Evolutionary conservation across 2,113 vertebrate species (phyloP), one percentile per base, ranked within the genome.

Genomic region (Polypterus bichir): DNA sequence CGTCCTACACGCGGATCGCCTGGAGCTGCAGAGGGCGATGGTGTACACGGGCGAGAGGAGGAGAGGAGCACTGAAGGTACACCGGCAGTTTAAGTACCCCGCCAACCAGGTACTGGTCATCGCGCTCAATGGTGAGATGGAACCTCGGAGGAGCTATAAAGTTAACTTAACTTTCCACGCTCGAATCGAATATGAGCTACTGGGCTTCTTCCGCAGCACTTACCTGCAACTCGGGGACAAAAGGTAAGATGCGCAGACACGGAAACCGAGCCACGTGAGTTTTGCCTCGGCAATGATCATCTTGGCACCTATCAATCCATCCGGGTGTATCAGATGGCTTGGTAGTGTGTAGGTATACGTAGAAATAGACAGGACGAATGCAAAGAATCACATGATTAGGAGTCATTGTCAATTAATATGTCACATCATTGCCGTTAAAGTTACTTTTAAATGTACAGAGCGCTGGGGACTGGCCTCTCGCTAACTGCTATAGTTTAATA

Each of bases 201-300:
- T 97, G 60, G 94, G 94, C 58, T 98, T 98, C 81, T 98, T 94
- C 82, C 85, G 91, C 68, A 97, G 93, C 80, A 93, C 93, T 6
- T 98, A 96, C 72, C 83, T 86, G 65, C 76, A 91, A 65, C 79
- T 91, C 54, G 84, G 89, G 64, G 91, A 97, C 76, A 89, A 76
- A 82, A 91, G 91, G 94, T 97, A 88, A 3, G 27, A 27, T 27
- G 27, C 27, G 2, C 27, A 27, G 27, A 27, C 27, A 27, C 27
- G 27, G 27, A 27, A 1, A 27, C 27, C 27, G 27, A 27, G 27
- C 27, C 27, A 27, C 27, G 27, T 27, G 27, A 27, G 27, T 27
- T 27, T 2, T 27, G 27, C 27, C 27, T 27, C 27, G 27, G 27
- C 27, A 27, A 27, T 27, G 27, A 27, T 27, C 27, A 27, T 27